These are phyloP conservation scores for Thinocorus orbignyianus DNA, from an alignment of 2,113 vertebrate genomes.

Conservation along the genomic window DNA sequence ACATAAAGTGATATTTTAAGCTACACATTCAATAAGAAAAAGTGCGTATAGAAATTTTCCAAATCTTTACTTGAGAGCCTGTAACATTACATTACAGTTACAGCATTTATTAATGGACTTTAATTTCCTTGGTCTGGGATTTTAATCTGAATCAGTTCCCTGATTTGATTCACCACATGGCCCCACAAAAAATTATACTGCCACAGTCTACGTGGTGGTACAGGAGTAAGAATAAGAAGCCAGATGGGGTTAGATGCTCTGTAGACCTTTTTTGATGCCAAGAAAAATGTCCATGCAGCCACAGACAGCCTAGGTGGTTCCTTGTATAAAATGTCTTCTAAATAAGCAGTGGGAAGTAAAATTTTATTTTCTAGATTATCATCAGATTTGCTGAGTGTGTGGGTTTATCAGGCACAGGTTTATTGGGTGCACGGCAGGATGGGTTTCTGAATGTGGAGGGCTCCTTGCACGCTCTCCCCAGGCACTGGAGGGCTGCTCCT, in stretches of 20 bases:
- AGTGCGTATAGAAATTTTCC: slow-evolving; percentile 30
- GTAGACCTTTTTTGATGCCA: neutral
- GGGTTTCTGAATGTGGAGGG: neutral
- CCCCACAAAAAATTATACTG: neutral
- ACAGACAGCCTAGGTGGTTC: neutral
- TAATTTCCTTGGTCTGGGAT: slow-evolving; percentile 52
- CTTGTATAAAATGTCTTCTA: neutral
- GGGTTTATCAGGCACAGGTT: neutral
- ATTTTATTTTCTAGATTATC: neutral
- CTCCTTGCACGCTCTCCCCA: rapidly evolving
- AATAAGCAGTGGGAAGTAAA: neutral
- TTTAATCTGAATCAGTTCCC: slow-evolving; percentile 28
- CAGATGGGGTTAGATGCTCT: neutral
- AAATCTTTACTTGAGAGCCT: slow-evolving; percentile 9
- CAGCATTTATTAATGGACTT: slow-evolving; percentile 34
- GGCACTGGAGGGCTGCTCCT: neutral
- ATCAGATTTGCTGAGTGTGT: neutral
- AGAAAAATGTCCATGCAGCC: neutral
- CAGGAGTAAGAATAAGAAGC: neutral
- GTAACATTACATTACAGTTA: slow-evolving; percentile 3
- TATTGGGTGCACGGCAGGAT: rapidly evolving
- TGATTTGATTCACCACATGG: neutral
- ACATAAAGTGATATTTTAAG: neutral
- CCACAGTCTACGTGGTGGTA: neutral
- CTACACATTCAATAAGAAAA: slow-evolving; percentile 35